phyloP scores from a whole-genome alignment of 35 echinoderm and acorn worm genomes.

The Heliocidaris erythrogramma region DNA sequence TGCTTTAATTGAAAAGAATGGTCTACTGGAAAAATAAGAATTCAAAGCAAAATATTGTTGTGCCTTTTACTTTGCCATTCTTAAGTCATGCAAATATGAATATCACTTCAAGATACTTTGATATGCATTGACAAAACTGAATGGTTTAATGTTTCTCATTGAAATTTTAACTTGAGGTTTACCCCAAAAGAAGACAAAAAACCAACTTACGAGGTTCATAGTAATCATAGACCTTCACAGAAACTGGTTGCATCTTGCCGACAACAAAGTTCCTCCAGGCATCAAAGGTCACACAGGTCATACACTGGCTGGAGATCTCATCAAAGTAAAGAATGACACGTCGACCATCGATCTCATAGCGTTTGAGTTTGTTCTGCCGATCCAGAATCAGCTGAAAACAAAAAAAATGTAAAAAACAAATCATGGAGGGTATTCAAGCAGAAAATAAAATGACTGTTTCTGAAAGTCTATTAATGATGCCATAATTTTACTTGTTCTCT shows the following conservation, averaged over 20 bases:
- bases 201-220: conserved; percentile 92
- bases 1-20: background rate
- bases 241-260: conserved; percentile 85
- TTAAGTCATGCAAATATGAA: too few species aligned
- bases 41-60: too few species aligned
- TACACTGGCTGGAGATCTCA: conserved; percentile 96
- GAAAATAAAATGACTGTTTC: background rate
- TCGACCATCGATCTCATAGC: conserved; percentile 85
- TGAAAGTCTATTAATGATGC: background rate
- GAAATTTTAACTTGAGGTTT: background rate
- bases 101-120: background rate
- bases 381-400: conserved; percentile 68
- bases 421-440: background rate
- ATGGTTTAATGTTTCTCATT: background rate
- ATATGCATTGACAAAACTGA: background rate
- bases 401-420: background rate
- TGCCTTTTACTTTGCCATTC: too few species aligned
- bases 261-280: conserved; percentile 76
- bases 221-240: conserved; percentile 95
- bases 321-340: conserved; percentile 97
- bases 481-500: background rate
- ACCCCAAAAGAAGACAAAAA: background rate
- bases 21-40: too few species aligned
- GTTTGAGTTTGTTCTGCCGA: conserved; percentile 74
- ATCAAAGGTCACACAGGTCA: conserved; percentile 87